Evolutionary conservation across 2,797 vertebrate species (phyloP), one percentile per base, ranked within the genome.

Genomic region (Eulemur rubriventer): DNA sequence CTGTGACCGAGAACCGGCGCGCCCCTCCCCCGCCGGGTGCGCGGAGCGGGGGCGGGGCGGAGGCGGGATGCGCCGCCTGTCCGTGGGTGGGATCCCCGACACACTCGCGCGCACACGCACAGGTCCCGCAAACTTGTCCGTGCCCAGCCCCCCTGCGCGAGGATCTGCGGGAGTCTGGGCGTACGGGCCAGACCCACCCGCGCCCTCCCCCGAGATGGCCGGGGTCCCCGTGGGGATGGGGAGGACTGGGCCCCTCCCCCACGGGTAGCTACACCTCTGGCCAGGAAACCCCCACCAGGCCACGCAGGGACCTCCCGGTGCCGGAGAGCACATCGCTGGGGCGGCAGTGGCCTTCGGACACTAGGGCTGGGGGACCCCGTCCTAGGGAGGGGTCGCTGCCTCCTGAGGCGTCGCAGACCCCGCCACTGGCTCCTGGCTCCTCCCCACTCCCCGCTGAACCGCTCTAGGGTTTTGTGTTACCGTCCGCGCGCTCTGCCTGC

Each of bases 1-100:
- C 65, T 4, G 11, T 14, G 93, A 70, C 33, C 14, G 12, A 4
- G 22, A 14, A 46, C 38, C 43, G 10, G 81, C 52, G 65, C 26
- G 69, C 86, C 95, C 93, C 72, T 70, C 92, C 92, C 92, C 59
- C 72, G 55, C 52, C n/a, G 48, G 48, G 48, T 73, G 95, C 82
- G 89, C 89, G 72, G 73, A 10, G 55, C 16, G 79, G 48, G 33
- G 65, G 79, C n/a, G 52, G 50, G 24, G 28, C 0, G 17, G 69
- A 73, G 75, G 59, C n/a, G 3, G 35, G 81, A 72, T 57, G 61
- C 73, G 2, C 72, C 20, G 2, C 20, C 90, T 46, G 76, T 75
- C 91, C n/a, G 33, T 61, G 78, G 92, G 80, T 91, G 91, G 95
- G 88, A 67, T 84, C 35, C 61, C 55, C 57, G 4, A 1, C 86